A percentile compares a stretch with the other conserved stretches of the same genome.
Evolutionary conservation across 2,797 vertebrate genomes (phyloP).

Genomic region (Hapalemur alaotrensis): DNA sequence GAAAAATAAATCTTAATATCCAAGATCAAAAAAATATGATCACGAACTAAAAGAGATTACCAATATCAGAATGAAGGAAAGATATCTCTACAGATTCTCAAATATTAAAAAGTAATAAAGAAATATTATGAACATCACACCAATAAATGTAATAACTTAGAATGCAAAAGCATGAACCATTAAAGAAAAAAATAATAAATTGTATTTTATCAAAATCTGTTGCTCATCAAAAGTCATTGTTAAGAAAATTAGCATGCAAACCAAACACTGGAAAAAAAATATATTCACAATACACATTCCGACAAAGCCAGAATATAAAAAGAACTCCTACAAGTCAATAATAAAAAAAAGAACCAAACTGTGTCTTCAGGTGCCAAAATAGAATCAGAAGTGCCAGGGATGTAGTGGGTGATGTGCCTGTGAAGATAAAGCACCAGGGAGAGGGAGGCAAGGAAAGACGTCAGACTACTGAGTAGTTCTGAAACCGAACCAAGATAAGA

Average conservation of each 20-base stretch:
- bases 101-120: not conserved
- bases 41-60: not conserved
- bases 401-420: not conserved
- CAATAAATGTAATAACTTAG: not conserved
- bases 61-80: not conserved
- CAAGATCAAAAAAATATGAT: not conserved
- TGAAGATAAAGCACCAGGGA: not conserved
- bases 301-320: not conserved
- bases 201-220: not conserved
- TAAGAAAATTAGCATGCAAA: not conserved
- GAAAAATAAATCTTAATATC: not conserved
- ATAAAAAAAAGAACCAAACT: not conserved
- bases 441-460: not conserved
- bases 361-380: not conserved
- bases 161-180: not conserved
- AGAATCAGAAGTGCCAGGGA: not conserved
- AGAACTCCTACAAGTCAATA: not conserved
- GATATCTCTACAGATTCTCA: not conserved
- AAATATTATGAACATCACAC: not conserved
- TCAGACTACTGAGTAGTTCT: too few species aligned
- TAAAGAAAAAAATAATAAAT: not conserved
- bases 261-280: not conserved
- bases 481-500: not conserved
- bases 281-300: not conserved
- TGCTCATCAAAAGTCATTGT: not conserved